Evolutionary conservation across 1,140 invertebrate species (phyloP).

Genomic region (Pomphorhynchus laevis): DNA sequence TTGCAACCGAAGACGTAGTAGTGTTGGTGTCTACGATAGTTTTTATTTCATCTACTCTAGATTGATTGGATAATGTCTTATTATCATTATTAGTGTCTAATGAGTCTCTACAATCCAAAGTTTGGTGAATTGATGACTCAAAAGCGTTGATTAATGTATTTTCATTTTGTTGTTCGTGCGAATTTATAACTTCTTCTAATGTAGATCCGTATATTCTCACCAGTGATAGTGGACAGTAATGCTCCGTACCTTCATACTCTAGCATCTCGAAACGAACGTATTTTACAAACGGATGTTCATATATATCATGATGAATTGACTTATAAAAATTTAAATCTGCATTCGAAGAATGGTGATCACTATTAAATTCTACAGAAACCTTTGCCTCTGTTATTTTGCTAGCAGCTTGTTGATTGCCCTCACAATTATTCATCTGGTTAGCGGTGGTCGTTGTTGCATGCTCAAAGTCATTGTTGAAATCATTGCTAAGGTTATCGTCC

Average conservation of each 20-base stretch:
- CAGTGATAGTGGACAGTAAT: slow-evolving; percentile 56
- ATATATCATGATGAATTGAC: too few relatives aligned
- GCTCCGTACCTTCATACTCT: slow-evolving; percentile 66
- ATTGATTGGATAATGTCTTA: too few relatives aligned
- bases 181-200: slow-evolving; percentile 4
- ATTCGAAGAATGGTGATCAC: slow-evolving; percentile 12
- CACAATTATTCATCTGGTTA: slow-evolving; percentile 48
- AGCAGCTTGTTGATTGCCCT: slow-evolving; percentile 57
- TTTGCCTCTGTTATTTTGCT: slow-evolving; percentile 34
- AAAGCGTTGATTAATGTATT: too few relatives aligned
- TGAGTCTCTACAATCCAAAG: too few relatives aligned
- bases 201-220: slow-evolving; percentile 5
- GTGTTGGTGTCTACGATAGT: too few relatives aligned
- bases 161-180: too few relatives aligned
- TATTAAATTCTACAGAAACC: slow-evolving; percentile 70
- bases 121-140: too few relatives aligned
- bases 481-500: too few relatives aligned
- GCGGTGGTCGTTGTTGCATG: not conserved
- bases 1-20: too few relatives aligned
- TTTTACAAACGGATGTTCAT: too few relatives aligned
- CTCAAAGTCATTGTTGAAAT: not conserved
- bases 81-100: too few relatives aligned
- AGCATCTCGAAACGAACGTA: slow-evolving; percentile 29
- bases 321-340: slow-evolving; percentile 2
- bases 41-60: too few relatives aligned